A percentile compares a stretch with the other conserved stretches of the same genome.
phyloP scores from a whole-genome alignment of 2,888 invertebrate genomes.

The Limnephilus rhombicus region DNA sequence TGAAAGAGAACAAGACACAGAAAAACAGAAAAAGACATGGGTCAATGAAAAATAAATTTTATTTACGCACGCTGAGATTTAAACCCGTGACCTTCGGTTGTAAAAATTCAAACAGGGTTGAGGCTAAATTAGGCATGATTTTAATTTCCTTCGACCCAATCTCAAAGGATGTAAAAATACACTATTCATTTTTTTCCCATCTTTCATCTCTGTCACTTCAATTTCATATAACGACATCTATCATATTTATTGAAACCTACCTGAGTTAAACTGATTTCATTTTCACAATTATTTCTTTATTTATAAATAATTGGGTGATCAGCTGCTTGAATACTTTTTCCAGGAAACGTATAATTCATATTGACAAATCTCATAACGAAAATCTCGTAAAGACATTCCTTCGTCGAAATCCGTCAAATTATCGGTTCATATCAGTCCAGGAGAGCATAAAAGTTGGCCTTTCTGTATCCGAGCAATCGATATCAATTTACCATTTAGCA shows the following conservation, averaged over 20 bases:
- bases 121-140: too few species aligned
- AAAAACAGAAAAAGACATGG: too few species aligned
- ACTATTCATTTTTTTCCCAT: neutral
- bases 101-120: too few species aligned
- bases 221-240: neutral
- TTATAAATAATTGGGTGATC: neutral
- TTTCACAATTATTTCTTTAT: neutral
- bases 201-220: neutral
- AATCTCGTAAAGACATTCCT: neutral
- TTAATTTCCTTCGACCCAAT: neutral
- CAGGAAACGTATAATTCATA: neutral
- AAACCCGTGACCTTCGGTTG: too few species aligned
- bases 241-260: neutral
- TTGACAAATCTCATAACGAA: neutral
- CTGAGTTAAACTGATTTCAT: neutral
- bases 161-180: neutral
- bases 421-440: neutral
- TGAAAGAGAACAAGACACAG: too few species aligned
- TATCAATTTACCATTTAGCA: conserved; percentile 26
- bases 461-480: conserved; percentile 21
- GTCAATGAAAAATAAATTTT: too few species aligned
- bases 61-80: too few species aligned
- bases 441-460: neutral
- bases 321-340: neutral
- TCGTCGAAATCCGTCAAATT: neutral